These are phyloP conservation scores for Ophion obscuratus DNA, from an alignment of 2,888 invertebrate species.

Conservation along the genomic window DNA sequence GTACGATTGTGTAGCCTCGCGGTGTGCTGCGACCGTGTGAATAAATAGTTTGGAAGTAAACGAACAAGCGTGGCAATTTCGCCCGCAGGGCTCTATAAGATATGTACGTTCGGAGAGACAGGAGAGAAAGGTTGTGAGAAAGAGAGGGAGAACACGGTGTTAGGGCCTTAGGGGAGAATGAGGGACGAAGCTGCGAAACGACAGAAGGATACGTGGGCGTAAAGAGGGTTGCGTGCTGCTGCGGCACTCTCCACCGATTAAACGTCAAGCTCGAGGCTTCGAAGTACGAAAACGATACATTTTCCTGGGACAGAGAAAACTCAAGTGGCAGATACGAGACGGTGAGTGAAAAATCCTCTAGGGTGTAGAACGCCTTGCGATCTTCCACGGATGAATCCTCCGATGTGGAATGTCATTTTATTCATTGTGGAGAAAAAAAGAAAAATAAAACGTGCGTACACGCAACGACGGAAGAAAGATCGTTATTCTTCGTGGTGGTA, in stretches of 20 bases:
- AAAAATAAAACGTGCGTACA: not conserved
- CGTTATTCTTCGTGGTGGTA: not conserved
- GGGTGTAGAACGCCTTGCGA: constrained; percentile 6
- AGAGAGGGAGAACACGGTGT: constrained; percentile 1
- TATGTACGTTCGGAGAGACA: constrained; percentile 6
- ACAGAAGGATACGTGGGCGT: constrained; percentile 13
- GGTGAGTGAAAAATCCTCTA: constrained; percentile 42
- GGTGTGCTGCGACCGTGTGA: constrained; percentile 37
- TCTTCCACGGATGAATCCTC: constrained; percentile 6
- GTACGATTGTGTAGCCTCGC: constrained; percentile 38
- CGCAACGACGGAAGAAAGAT: not conserved
- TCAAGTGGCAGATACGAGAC: constrained; percentile 42
- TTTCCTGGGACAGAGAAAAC: constrained; percentile 15
- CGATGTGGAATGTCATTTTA: constrained; percentile 5
- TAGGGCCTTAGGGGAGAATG: not conserved
- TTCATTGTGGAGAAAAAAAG: not conserved
- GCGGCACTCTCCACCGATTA: constrained; percentile 48
- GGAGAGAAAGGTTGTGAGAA: not conserved
- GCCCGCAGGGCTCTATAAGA: constrained; percentile 6
- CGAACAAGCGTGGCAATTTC: constrained; percentile 40
- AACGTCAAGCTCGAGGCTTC: constrained; percentile 40
- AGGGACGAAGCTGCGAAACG: constrained; percentile 23
- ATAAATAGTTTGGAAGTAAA: constrained; percentile 59
- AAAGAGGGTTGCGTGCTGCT: constrained; percentile 7
- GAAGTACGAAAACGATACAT: constrained; percentile 50